Evolutionary conservation across 2,113 vertebrate species (phyloP).

Genomic region (Eurypyga helias): DNA sequence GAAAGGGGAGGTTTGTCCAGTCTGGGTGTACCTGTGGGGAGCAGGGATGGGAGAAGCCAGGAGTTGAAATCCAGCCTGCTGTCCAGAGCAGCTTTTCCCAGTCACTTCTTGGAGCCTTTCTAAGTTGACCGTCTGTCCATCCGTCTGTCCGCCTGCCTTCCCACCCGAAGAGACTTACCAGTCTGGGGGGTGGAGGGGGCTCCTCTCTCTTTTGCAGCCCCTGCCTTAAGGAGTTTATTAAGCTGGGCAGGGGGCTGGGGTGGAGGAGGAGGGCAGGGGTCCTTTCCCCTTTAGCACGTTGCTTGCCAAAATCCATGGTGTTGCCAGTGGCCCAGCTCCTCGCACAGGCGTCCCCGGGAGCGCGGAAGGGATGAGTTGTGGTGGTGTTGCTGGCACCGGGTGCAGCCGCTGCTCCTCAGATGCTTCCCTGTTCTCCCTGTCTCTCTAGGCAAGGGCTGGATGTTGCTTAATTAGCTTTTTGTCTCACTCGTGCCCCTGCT

Average conservation of each 20-base stretch:
- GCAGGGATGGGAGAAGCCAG: rapidly evolving
- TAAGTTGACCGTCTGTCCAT: neutral
- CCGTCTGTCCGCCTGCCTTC: constrained; percentile 43
- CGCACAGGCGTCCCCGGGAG: neutral
- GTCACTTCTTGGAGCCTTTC: neutral
- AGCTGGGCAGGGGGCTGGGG: constrained; percentile 21
- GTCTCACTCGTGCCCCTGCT: neutral
- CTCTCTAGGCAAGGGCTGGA: neutral
- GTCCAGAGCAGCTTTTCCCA: neutral
- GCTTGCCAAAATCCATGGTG: neutral
- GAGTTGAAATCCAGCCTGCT: neutral
- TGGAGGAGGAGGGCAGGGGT: neutral
- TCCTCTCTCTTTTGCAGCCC: constrained; percentile 41
- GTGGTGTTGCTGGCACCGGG: neutral
- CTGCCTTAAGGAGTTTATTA: constrained; percentile 66
- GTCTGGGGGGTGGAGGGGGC: neutral
- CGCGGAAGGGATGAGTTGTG: rapidly evolving
- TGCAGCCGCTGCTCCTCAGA: rapidly evolving
- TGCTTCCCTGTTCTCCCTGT: neutral
- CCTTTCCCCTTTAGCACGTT: neutral
- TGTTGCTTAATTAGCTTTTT: neutral
- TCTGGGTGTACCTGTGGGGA: rapidly evolving
- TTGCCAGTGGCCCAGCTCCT: neutral
- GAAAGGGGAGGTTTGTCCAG: neutral
- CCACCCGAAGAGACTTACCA: constrained; percentile 62